Evolutionary conservation across 1,140 invertebrate genomes (phyloP).

Genomic region (Tetraneura akinire): DNA sequence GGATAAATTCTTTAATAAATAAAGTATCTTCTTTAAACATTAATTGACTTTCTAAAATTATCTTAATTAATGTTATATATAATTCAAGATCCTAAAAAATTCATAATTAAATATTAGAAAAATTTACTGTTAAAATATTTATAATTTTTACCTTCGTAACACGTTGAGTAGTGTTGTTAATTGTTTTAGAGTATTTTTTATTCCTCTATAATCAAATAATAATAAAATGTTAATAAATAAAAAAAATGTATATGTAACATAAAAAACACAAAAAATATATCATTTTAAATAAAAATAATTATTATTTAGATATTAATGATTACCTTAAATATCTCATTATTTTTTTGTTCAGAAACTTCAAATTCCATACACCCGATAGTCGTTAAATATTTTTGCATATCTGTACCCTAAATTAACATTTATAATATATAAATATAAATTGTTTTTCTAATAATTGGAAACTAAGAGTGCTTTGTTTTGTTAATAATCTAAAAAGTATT

Average conservation of each 20-base stretch:
- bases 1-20: slow-evolving; percentile 44
- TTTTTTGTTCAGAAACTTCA: neutral
- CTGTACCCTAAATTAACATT: slow-evolving; percentile 25
- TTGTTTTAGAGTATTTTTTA: too few species aligned
- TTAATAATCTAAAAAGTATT: neutral
- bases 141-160: neutral
- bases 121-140: neutral
- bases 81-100: slow-evolving; percentile 23
- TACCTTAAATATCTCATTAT: neutral
- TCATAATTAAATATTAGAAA: neutral
- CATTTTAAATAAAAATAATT: neutral
- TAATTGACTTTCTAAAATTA: slow-evolving; percentile 23
- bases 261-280: neutral
- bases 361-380: neutral
- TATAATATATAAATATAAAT: neutral
- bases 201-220: too few species aligned
- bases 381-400: slow-evolving; percentile 28
- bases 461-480: too few species aligned
- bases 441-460: neutral
- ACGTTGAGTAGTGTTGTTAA: too few species aligned
- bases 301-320: neutral
- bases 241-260: neutral
- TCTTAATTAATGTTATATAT: slow-evolving; percentile 33
- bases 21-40: slow-evolving; percentile 46
- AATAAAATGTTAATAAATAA: too few species aligned